phyloP scores from a whole-genome alignment of 2,888 invertebrate genomes.

The Blastobasis adustella region DNA sequence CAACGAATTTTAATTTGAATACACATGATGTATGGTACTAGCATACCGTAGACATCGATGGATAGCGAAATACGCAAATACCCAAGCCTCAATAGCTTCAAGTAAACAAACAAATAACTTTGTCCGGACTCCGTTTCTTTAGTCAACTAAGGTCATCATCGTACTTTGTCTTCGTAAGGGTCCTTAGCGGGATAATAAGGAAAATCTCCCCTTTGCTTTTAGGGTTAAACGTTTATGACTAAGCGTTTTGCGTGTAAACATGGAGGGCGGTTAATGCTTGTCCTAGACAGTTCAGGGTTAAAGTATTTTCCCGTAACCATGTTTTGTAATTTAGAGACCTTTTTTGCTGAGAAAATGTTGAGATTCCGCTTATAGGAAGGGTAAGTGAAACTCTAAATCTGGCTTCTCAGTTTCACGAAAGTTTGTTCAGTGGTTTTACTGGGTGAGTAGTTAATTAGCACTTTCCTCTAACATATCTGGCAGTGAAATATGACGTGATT shows the following conservation, averaged over 20 bases:
- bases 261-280: not conserved
- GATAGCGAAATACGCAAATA: not conserved
- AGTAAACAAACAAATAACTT: not conserved
- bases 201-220: too few relatives aligned
- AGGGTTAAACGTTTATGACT: not conserved
- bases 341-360: too few relatives aligned
- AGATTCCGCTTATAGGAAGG: too few relatives aligned
- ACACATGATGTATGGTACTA: too few relatives aligned
- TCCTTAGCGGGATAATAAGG: not conserved
- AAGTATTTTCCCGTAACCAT: not conserved
- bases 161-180: not conserved
- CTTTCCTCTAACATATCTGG: not conserved
- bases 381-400: not conserved
- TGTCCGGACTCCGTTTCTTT: not conserved
- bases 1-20: too few relatives aligned
- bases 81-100: not conserved
- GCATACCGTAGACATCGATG: too few relatives aligned
- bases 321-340: not conserved
- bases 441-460: not conserved
- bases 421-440: not conserved
- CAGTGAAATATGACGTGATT: not conserved
- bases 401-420: not conserved
- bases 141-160: not conserved
- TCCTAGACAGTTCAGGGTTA: not conserved
- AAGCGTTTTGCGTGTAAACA: not conserved